phyloP scores from a whole-genome alignment of 1,140 invertebrate genomes.

The Neotoxoptera formosana region DNA sequence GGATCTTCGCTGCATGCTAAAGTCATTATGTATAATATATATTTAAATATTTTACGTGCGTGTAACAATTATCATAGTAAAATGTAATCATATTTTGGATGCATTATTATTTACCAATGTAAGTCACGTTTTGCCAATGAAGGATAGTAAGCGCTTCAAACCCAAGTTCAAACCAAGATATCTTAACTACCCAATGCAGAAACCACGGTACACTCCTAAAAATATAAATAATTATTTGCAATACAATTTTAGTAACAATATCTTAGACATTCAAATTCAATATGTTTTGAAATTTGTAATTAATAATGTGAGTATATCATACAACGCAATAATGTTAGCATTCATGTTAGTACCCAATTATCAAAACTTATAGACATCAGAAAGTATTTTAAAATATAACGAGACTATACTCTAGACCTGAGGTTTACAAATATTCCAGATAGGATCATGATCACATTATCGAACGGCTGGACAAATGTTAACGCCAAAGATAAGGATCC shows the following conservation, averaged over 20 bases:
- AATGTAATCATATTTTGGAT: not conserved
- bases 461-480: conserved; percentile 85
- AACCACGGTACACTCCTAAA: conserved; percentile 79
- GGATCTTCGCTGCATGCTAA: conserved; percentile 65
- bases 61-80: not conserved
- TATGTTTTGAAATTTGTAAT: not conserved
- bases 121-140: conserved; percentile 78
- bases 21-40: not conserved
- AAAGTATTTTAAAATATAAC: not conserved
- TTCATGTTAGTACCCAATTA: too few species aligned
- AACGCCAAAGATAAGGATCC: conserved; percentile 81
- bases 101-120: conserved; percentile 76
- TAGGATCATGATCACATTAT: conserved; percentile 86
- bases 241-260: not conserved
- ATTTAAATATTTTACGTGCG: not conserved
- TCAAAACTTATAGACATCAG: not conserved
- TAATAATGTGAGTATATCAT: not conserved
- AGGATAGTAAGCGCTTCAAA: conserved; percentile 86
- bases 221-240: conserved; percentile 59
- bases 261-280: not conserved
- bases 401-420: conserved; percentile 67
- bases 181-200: conserved; percentile 83
- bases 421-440: conserved; percentile 85
- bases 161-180: conserved; percentile 93
- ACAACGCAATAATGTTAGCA: not conserved